phyloP scores from a whole-genome alignment of 2,888 invertebrate species.

The Auanema sp. region DNA sequence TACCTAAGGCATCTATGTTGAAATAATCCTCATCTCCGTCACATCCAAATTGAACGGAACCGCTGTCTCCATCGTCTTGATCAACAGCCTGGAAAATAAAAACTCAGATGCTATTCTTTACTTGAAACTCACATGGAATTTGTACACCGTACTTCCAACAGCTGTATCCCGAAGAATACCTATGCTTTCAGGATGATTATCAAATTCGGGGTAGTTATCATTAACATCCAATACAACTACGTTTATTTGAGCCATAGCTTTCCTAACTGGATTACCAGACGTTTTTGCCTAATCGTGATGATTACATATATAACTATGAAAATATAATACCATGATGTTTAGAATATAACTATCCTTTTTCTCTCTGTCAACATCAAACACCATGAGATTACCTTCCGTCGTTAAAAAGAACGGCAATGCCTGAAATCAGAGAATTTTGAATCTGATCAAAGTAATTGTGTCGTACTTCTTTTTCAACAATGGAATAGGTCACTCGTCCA shows the following conservation, averaged over 20 bases:
- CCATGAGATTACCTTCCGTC: slow-evolving; percentile 47
- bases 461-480: slow-evolving; percentile 27
- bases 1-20: slow-evolving; percentile 13
- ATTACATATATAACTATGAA: slow-evolving; percentile 37
- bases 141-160: slow-evolving; percentile 4
- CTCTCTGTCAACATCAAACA: slow-evolving; percentile 56
- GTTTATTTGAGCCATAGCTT: slow-evolving; percentile 39
- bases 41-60: slow-evolving; percentile 38
- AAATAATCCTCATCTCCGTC: slow-evolving; percentile 11
- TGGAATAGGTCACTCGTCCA: slow-evolving; percentile 19
- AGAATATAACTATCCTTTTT: slow-evolving; percentile 37
- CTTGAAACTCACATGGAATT: slow-evolving; percentile 15
- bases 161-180: slow-evolving; percentile 20
- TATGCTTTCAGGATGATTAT: slow-evolving; percentile 31
- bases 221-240: slow-evolving; percentile 58
- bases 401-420: slow-evolving; percentile 17
- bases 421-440: slow-evolving; percentile 4
- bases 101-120: not conserved
- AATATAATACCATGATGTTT: slow-evolving; percentile 11
- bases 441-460: slow-evolving; percentile 11
- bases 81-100: slow-evolving; percentile 39
- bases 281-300: slow-evolving; percentile 1
- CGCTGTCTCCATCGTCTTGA: slow-evolving; percentile 35
- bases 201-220: slow-evolving; percentile 56
- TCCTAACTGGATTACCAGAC: not conserved